A percentile compares a stretch with the other conserved stretches of the same genome.
These are phyloP conservation scores for Holotrichia oblita DNA, from an alignment of 1,140 invertebrate species.

Conservation along the genomic window DNA sequence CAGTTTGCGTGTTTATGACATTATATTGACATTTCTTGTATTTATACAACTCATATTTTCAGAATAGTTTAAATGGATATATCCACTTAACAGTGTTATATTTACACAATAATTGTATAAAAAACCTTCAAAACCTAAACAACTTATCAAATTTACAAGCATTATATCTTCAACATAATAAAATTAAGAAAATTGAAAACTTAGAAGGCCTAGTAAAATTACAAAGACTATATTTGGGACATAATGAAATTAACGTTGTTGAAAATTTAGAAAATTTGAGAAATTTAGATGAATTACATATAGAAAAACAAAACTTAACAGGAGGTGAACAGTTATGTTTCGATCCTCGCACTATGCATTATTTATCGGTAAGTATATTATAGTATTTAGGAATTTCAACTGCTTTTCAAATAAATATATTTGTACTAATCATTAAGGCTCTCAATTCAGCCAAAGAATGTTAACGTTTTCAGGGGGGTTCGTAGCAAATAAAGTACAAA, in stretches of 20 bases:
- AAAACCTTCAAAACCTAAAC: slow-evolving; percentile 70
- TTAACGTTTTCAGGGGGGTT: too few species aligned
- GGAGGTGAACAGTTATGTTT: slow-evolving; percentile 70
- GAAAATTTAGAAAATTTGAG: slow-evolving; percentile 71
- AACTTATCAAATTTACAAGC: slow-evolving; percentile 68
- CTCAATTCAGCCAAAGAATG: too few species aligned
- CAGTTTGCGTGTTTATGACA: background rate
- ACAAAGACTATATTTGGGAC: slow-evolving; percentile 73
- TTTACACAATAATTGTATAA: slow-evolving; percentile 71
- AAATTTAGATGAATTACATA: slow-evolving; percentile 71
- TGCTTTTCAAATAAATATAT: too few species aligned
- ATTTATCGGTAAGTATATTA: slow-evolving; percentile 71
- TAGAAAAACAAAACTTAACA: slow-evolving; percentile 71
- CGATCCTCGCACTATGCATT: slow-evolving; percentile 68
- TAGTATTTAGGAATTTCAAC: too few species aligned
- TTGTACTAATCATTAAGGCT: too few species aligned
- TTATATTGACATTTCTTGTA: slow-evolving; percentile 43
- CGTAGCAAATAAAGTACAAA: too few species aligned
- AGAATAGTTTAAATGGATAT: slow-evolving; percentile 56
- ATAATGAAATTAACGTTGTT: slow-evolving; percentile 73
- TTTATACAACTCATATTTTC: slow-evolving; percentile 61
- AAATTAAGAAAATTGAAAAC: slow-evolving; percentile 71
- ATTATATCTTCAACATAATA: slow-evolving; percentile 76
- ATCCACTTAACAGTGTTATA: slow-evolving; percentile 69
- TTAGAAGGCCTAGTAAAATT: slow-evolving; percentile 67